A percentile compares a stretch with the other conserved stretches of the same genome.
Evolutionary conservation across 1,140 invertebrate species (phyloP).

Genomic region (Sitodiplosis mosellana): DNA sequence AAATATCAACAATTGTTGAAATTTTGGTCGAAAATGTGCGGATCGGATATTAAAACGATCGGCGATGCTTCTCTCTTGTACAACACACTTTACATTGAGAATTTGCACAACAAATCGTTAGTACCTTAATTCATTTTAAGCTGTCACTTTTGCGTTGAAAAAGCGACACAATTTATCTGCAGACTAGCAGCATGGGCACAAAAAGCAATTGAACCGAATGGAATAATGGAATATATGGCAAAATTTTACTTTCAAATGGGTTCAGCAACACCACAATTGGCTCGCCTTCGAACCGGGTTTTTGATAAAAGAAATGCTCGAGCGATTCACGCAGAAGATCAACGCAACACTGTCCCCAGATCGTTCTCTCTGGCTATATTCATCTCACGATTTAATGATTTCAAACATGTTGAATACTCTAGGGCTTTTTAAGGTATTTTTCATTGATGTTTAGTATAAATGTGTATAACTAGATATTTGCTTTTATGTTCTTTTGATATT

Average conservation of each 20-base stretch:
- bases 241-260: constrained; percentile 28
- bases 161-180: constrained; percentile 13
- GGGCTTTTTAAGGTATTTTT: constrained; percentile 50
- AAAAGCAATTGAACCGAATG: constrained; percentile 24
- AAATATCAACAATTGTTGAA: constrained; percentile 41
- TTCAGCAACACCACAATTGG: constrained; percentile 30
- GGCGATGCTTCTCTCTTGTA: constrained; percentile 40
- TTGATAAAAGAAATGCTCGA: constrained; percentile 43
- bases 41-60: constrained; percentile 31
- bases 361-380: constrained; percentile 55
- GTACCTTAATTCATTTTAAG: background rate
- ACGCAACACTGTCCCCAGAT: constrained; percentile 23
- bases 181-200: constrained; percentile 54
- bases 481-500: background rate
- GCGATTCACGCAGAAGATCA: constrained; percentile 31
- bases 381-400: constrained; percentile 66
- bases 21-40: constrained; percentile 40
- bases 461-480: background rate
- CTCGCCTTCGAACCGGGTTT: constrained; percentile 37
- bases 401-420: constrained; percentile 52
- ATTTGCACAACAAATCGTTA: constrained; percentile 33
- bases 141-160: background rate
- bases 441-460: background rate
- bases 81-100: constrained; percentile 48
- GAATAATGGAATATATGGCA: constrained; percentile 26